Base-by-base conservation (phyloP, 2,113 vertebrate genomes). In the Sigmodon hispidus region DNA sequence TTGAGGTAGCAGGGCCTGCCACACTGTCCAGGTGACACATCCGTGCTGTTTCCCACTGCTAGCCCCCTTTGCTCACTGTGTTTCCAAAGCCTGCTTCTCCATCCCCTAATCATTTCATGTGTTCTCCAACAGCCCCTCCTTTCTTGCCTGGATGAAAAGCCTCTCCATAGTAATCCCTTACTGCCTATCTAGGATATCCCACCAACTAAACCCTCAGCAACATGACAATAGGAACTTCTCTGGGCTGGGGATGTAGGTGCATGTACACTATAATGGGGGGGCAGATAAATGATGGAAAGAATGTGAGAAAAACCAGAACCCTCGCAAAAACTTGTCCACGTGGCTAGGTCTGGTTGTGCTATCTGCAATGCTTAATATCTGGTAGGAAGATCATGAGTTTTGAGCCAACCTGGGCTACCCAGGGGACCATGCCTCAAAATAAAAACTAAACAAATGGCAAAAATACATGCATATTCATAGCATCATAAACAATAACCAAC, bases 151-250 rank as follows among this genome's bases (percentile, higher is more conserved):
- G 81, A 16, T 85, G 61, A 79, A 59, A 45, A 87, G 75, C 10
- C 73, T 87, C 69, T 69, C 61, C 57, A 69, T n/a, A 87, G n/a
- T n/a, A 45, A 87, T 45, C 72, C 50, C 43, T 87, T 24, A 67
- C 63, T 59, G 31, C 43, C 40, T 45, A 36, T 26, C 45, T 61
- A 86, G 55, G 29, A 45, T 8, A 79, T 50, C 31, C 59, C 77
- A 65, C 63, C 67, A 92, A n/a, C 90, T 63, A 63, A 65, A 65
- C 26, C 48, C 76, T 87, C 72, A 87, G 73, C n/a, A 59, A 87
- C 10, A 29, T 13, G 19, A 57, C 61, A 87, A 76, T 17, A 57
- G 48, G 65, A 4, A 24, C 50, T 45, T 63, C 86, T 19, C 24
- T 55, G 48, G 36, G 15, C 67, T 72, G 67, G 8, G 9, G 36